Base-by-base conservation (phyloP, 2,888 invertebrate genomes). In the Pseudococcus longispinus region DNA sequence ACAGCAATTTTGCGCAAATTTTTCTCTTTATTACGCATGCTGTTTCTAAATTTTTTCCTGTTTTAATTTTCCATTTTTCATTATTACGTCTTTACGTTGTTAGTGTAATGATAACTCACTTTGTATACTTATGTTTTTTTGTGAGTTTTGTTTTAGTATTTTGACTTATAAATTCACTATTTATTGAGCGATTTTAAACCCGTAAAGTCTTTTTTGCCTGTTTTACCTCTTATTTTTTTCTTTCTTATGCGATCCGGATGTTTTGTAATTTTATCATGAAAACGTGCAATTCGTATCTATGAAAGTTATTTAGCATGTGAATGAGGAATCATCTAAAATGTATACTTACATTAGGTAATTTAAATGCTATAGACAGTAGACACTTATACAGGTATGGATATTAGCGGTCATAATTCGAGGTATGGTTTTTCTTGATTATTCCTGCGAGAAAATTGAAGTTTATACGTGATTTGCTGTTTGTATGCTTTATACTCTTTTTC, bases 21-120 rank as follows among this genome's bases (percentile, higher is more conserved):
- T 86, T 86, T 86, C 55, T 86, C 74, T 74, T 80, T 80, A 85
- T 42, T 65, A 70, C 86, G 86, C 86, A 86, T 86, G 86, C 86
- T 74, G 80, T 86, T 86, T 74, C 80, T 80, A 86, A 86, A 86
- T 55, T 86, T 85, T 70, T 74, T 46, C 74, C 26, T 44, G 46
- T 74, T 74, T 55, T 65, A 15, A 55, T 84, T 65, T 86, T 77
- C 18, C 55, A 20, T 65, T 86, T 77, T 23, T 46, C 32, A 86
- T 86, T 80, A 51, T 86, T 77, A 37, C 51, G 23, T 77, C 44
- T 86, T 70, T 70, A 80, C 20, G 77, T 80, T 80, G 77, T 80
- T 80, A 80, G 77, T 80, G 84, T 77, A 84, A 84, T 84, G 84
- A 74, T 37, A 77, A 80, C n/a, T 86, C 44, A 77, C 42, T 85